These are phyloP conservation scores for Heterodera schachtii DNA, from an alignment of 1,140 invertebrate species.

Conservation along the genomic window DNA sequence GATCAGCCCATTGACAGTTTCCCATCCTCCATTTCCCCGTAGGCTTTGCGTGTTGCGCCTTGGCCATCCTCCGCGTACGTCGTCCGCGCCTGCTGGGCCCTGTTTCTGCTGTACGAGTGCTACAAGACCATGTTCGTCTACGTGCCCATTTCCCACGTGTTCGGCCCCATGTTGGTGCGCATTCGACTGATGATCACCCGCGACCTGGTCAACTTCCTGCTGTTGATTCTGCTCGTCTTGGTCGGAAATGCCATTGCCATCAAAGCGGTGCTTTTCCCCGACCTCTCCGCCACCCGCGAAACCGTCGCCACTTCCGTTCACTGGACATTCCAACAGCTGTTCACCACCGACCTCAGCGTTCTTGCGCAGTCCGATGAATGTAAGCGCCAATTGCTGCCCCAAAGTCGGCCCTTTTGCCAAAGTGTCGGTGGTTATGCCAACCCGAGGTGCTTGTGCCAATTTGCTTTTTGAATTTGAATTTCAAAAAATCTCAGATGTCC, in stretches of 20 bases:
- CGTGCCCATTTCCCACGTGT: slow-evolving; percentile 52
- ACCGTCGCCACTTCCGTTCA: slow-evolving; percentile 39
- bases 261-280: slow-evolving; percentile 59
- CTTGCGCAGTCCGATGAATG: slow-evolving; percentile 51
- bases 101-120: slow-evolving; percentile 60
- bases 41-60: background rate
- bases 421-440: slow-evolving; percentile 49
- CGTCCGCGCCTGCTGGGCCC: slow-evolving; percentile 44
- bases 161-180: slow-evolving; percentile 58
- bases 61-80: slow-evolving; percentile 20
- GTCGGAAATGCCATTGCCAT: slow-evolving; percentile 57
- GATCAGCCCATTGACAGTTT: no score
- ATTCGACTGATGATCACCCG: slow-evolving; percentile 61
- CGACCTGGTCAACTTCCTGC: slow-evolving; percentile 59
- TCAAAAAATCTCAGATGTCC: slow-evolving; percentile 37
- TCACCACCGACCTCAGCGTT: slow-evolving; percentile 59
- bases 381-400: slow-evolving; percentile 36
- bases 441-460: slow-evolving; percentile 37
- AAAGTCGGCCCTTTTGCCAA: slow-evolving; percentile 37
- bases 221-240: slow-evolving; percentile 53
- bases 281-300: slow-evolving; percentile 30
- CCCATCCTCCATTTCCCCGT: background rate
- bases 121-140: slow-evolving; percentile 62
- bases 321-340: slow-evolving; percentile 56
- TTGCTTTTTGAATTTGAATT: background rate